Evolutionary conservation across 2,113 vertebrate genomes (phyloP).

Genomic region (Murina feae): DNA sequence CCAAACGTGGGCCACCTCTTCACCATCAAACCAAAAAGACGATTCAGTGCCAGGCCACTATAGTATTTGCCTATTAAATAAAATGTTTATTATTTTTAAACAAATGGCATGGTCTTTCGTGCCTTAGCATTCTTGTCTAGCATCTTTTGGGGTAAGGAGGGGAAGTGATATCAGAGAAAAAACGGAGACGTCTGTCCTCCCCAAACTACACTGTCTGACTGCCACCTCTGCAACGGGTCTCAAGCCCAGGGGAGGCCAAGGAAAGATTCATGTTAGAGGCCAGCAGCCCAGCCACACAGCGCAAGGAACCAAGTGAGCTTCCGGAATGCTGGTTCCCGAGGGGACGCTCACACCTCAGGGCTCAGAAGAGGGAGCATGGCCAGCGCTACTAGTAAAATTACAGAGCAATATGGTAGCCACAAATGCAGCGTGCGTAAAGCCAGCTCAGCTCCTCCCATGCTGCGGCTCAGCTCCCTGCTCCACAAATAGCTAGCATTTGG

Average conservation of each 20-base stretch:
- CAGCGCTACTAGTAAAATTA: too few relatives aligned
- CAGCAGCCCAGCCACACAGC: background rate
- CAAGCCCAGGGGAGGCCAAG: background rate
- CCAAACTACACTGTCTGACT: background rate
- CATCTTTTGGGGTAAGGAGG: background rate
- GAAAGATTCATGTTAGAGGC: background rate
- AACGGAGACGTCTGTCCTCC: background rate
- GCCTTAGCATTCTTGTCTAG: background rate
- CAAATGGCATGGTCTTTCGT: background rate
- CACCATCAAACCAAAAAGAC: background rate
- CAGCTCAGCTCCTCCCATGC: background rate
- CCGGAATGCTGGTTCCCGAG: background rate
- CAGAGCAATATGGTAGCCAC: rapidly evolving
- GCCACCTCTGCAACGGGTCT: background rate
- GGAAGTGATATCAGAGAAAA: background rate
- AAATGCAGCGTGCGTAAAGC: background rate
- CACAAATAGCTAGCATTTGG: background rate
- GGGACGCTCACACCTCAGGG: too few relatives aligned
- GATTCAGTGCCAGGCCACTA: too few relatives aligned
- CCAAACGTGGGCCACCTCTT: background rate
- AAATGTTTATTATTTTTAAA: too few relatives aligned
- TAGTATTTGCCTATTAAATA: too few relatives aligned
- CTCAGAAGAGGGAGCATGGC: background rate
- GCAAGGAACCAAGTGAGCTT: background rate
- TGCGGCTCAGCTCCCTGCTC: background rate